Percentiles rank a stretch among this genome's conserved stretches.
phyloP scores from a whole-genome alignment of 2,888 invertebrate species.

The Ectemnius lituratus region DNA sequence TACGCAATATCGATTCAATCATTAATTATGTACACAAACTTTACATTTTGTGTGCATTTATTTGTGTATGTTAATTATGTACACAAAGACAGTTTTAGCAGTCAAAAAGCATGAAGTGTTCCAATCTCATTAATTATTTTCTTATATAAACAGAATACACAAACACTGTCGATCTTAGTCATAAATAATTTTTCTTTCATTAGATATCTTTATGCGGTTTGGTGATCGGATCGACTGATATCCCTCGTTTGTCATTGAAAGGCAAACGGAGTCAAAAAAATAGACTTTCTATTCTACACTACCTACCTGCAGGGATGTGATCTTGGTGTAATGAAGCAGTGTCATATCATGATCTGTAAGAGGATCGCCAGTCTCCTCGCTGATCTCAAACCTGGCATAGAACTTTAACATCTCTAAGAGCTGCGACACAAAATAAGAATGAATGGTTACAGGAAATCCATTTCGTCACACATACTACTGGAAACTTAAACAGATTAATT shows the following conservation, averaged over 20 bases:
- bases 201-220: background rate
- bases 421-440: slow-evolving; percentile 80
- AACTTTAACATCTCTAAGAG: slow-evolving; percentile 96
- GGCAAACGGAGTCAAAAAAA: too few species aligned
- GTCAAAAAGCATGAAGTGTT: too few species aligned
- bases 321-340: slow-evolving; percentile 93
- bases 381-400: slow-evolving; percentile 98
- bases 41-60: too few species aligned
- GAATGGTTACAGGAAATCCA: background rate
- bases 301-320: slow-evolving; percentile 90
- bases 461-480: too few species aligned
- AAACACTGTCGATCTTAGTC: background rate
- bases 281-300: background rate
- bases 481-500: too few species aligned
- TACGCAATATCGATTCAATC: too few species aligned
- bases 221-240: too few species aligned
- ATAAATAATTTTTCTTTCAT: background rate
- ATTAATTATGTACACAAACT: too few species aligned
- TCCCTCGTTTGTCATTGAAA: too few species aligned
- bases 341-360: slow-evolving; percentile 96
- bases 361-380: slow-evolving; percentile 96
- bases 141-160: background rate
- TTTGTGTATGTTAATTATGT: too few species aligned
- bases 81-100: too few species aligned
- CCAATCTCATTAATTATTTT: too few species aligned